Percentiles rank a stretch among this genome's conserved stretches.
Evolutionary conservation across 1,140 invertebrate genomes (phyloP).

Genomic region (Melipona quadrifasciata): DNA sequence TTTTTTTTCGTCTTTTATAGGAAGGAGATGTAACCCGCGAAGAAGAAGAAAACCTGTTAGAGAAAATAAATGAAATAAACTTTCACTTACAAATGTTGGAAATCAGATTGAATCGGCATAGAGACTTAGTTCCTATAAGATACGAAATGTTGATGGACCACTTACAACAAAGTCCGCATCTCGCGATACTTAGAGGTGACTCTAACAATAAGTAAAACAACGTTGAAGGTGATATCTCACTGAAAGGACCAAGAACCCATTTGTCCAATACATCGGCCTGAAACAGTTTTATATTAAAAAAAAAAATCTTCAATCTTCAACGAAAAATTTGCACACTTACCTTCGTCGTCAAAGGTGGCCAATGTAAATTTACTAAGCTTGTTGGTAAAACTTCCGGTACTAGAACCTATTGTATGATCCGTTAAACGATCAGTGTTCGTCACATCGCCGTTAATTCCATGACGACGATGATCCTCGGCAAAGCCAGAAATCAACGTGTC

Average conservation of each 20-base stretch:
- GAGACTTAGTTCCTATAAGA: constrained; percentile 72
- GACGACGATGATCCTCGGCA: constrained; percentile 87
- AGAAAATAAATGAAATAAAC: constrained; percentile 75
- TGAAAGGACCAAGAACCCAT: constrained; percentile 89
- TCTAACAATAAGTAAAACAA: not conserved
- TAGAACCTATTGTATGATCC: constrained; percentile 80
- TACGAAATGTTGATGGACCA: constrained; percentile 67
- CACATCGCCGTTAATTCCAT: constrained; percentile 75
- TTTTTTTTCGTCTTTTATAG: constrained; percentile 53
- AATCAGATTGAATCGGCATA: constrained; percentile 76
- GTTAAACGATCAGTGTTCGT: constrained; percentile 76
- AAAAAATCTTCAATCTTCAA: not conserved
- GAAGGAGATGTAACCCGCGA: constrained; percentile 72
- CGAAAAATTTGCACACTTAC: constrained; percentile 70
- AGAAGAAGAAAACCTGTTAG: constrained; percentile 78
- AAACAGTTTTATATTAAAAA: constrained; percentile 62
- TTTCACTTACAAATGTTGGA: constrained; percentile 79
- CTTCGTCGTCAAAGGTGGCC: constrained; percentile 94
- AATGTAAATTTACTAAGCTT: constrained; percentile 93
- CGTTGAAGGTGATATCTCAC: constrained; percentile 53
- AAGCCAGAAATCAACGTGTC: constrained; percentile 94
- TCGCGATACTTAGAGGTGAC: constrained; percentile 29
- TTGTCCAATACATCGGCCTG: constrained; percentile 87
- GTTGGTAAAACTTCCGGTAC: constrained; percentile 86
- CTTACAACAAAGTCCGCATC: constrained; percentile 49